Evolutionary conservation across 2,888 invertebrate species (phyloP), one percentile per base, ranked within the genome.

Genomic region (Plebejus anna): DNA sequence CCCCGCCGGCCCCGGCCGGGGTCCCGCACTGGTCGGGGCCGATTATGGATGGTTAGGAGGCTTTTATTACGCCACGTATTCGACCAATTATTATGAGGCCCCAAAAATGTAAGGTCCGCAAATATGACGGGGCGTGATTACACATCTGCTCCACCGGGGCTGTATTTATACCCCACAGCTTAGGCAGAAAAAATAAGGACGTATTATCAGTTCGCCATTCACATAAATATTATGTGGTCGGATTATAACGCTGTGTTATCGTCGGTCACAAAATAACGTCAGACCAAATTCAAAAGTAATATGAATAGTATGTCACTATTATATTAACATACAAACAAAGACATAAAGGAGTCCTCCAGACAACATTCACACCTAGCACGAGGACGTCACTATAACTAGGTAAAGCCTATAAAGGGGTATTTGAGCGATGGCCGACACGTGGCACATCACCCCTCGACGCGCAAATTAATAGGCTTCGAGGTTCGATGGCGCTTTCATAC

Each of bases 111-210:
- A 5, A 66, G 32, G 32, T 5, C 11, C 66, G 13, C 16, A 13
- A 32, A 32, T 32, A 66, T 66, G 13, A 13, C 32, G 22, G 4
- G 13, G 11, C 32, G 32, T 66, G 66, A 66, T 66, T 66, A 36
- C 13, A 66, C 66, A 66, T 66, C 66, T 66, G 66, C 32, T 66
- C 13, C 66, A 66, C 66, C 28, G 28, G 61, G 61, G 28, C 28
- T 61, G 22, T 61, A 36, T 66, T 36, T 66, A 32, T 11, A 36
- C 13, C 28, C 1, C 16, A 9, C 13, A 22, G 61, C 66, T 66
- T 32, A 13, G 61, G 4, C 5, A 32, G 66, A 32, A 9, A 66
- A 32, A 66, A 66, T 66, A 6, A 66, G n/a, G 59, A 66, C 32
- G 32, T 5, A 3, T 66, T 66, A 9, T 32, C 28, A 66, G 32